Conservation (phyloP, 2,888 invertebrate species). For the Lamellibrachia satsuma region DNA sequence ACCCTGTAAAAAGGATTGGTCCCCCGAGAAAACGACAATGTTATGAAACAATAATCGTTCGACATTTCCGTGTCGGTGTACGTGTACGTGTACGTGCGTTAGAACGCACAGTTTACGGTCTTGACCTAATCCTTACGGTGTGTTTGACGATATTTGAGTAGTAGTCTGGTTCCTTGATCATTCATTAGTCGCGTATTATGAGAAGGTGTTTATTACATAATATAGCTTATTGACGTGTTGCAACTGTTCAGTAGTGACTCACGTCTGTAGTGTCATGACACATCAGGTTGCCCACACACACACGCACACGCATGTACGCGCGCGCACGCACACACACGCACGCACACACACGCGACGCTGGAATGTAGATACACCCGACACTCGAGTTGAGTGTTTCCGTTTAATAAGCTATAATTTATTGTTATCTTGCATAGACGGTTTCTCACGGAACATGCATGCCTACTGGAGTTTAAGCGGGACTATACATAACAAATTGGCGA, state of each 20-base stretch:
- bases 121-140: background rate
- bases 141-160: background rate
- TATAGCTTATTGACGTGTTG: background rate
- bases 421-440: background rate
- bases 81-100: background rate
- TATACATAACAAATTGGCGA: background rate
- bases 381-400: background rate
- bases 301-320: background rate
- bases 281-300: background rate
- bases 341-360: background rate
- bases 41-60: background rate
- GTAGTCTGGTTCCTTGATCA: background rate
- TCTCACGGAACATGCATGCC: background rate
- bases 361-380: no score
- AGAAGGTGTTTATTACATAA: background rate
- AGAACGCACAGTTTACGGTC: background rate
- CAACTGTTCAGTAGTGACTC: background rate
- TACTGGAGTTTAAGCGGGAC: background rate
- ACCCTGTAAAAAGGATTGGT: background rate
- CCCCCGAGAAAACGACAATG: background rate
- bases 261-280: background rate
- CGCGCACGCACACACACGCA: background rate
- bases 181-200: background rate
- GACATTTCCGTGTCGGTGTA: background rate
- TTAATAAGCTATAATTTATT: background rate